phyloP scores from a whole-genome alignment of 1,140 invertebrate genomes.

The Agraylea sexmaculata region DNA sequence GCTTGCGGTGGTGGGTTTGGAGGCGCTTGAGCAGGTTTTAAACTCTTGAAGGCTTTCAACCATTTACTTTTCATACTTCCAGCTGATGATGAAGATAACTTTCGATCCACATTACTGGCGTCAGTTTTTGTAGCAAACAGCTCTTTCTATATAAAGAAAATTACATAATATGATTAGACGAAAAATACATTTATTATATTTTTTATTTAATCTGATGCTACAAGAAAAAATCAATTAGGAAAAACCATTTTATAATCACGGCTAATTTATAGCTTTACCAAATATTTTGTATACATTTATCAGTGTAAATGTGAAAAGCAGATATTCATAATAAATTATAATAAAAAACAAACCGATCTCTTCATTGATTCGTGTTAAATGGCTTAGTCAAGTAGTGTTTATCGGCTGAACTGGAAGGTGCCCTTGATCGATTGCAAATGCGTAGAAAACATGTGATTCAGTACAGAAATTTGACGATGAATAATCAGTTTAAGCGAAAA shows the following conservation, averaged over 20 bases:
- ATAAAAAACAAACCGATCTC: too few species aligned
- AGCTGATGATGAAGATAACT: conserved; percentile 74
- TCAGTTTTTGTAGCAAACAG: conserved; percentile 67
- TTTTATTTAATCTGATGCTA: neutral
- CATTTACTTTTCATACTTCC: conserved; percentile 94
- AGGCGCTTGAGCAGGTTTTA: conserved; percentile 66
- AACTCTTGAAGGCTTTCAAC: conserved; percentile 92
- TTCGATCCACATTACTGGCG: conserved; percentile 58
- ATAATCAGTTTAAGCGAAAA: too few species aligned
- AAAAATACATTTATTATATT: neutral
- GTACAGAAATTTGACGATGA: too few species aligned
- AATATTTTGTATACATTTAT: neutral
- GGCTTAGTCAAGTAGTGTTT: too few species aligned
- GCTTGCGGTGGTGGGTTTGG: conserved; percentile 35
- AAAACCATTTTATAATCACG: neutral
- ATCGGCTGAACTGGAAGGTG: too few species aligned
- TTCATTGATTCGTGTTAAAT: too few species aligned
- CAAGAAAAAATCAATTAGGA: neutral
- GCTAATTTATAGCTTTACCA: neutral
- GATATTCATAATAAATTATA: too few species aligned
- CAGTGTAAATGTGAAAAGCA: too few species aligned
- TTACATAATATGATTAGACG: conserved; percentile 2
- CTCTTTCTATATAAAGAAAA: conserved; percentile 66
- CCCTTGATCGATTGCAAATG: too few species aligned
- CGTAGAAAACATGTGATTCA: too few species aligned